A percentile compares a stretch with the other conserved stretches of the same genome.
Evolutionary conservation across 2,113 vertebrate species (phyloP).

Genomic region (Semnornis frantzii): DNA sequence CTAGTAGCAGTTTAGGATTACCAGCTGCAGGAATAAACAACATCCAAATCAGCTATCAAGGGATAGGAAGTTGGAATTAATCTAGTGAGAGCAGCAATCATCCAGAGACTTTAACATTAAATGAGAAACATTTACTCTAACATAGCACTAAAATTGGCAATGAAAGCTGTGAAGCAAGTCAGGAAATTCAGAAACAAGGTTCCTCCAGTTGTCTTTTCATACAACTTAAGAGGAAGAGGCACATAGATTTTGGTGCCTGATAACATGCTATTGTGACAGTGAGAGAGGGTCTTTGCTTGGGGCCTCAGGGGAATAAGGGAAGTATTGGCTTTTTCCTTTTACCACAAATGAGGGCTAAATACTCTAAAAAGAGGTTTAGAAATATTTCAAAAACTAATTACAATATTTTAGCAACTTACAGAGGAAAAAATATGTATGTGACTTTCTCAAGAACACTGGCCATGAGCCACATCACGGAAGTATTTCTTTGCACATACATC

Average conservation of each 20-base stretch:
- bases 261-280: neutral
- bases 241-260: neutral
- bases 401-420: neutral
- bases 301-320: neutral
- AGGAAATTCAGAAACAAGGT: neutral
- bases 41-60: neutral
- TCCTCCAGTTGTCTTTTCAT: neutral
- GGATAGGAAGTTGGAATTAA: neutral
- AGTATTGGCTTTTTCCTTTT: neutral
- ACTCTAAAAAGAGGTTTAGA: neutral
- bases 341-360: constrained; percentile 21
- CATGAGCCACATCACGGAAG: constrained; percentile 39
- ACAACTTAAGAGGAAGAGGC: neutral
- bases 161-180: neutral
- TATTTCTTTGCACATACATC: neutral
- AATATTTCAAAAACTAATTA: constrained; percentile 9
- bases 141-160: neutral
- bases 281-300: neutral
- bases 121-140: neutral
- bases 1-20: neutral
- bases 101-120: neutral
- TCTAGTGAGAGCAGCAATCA: neutral
- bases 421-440: constrained; percentile 9
- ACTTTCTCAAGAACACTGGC: constrained; percentile 53
- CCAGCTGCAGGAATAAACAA: neutral